Base-by-base conservation (phyloP, 2,888 invertebrate genomes). In the Coenonympha glycerion region DNA sequence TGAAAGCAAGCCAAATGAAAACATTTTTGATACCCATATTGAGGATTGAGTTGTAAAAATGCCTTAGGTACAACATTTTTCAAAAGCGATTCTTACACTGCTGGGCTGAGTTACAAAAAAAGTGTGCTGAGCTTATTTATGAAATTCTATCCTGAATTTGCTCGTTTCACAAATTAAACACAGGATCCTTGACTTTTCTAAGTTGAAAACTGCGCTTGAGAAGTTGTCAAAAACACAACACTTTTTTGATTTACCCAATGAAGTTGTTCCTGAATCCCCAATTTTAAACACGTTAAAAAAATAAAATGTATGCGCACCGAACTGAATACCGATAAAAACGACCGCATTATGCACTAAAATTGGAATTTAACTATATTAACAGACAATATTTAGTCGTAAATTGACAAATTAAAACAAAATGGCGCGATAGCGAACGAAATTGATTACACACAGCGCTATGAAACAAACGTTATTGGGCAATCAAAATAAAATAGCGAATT, bases 351-450 rank as follows among this genome's bases (percentile, higher is more conserved):
- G 15, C 9, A 39, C 39, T 39, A 39, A 15, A 24, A 53, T 41
- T 15, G 8, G 40, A 53, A 42, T 41, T 37, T 6, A 47, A 47
- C 19, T 6, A 21, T 31, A 49, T 49, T 47, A 49, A 46, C 49
- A 49, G 41, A 49, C 36, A 46, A 46, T 53, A 53, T 53, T 40
- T 37, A 47, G 16, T 34, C 28, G 28, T 45, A 48, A 42, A 53
- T 48, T 49, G 45, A 16, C 46, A 39, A 50, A 50, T 50, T 41
- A 30, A 36, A 44, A 33, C 37, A 24, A 47, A 50, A 53, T 53
- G 31, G 11, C 15, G 36, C 24, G 28, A 53, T 19, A 21, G 6
- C 28, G 22, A 13, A 21, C 41, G 15, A 42, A 37, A 49, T 49
- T 49, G 36, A 49, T 50, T 39, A 53, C 40, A 39, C 39, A 39